A percentile compares a stretch with the other conserved stretches of the same genome.
Conservation (phyloP, 1,140 invertebrate genomes). For the Brachionus paranguensis region DNA sequence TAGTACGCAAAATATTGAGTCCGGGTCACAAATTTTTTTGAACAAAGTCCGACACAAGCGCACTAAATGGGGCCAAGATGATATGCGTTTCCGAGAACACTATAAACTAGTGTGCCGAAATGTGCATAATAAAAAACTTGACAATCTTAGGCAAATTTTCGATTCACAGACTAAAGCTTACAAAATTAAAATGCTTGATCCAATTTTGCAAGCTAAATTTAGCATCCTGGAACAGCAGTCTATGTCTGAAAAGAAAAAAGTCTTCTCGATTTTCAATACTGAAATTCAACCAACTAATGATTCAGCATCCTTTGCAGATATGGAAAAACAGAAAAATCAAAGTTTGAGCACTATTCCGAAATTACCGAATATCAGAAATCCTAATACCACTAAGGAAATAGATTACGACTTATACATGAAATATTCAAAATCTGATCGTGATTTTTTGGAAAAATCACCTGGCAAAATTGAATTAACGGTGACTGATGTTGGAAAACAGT, state of each 20-base stretch:
- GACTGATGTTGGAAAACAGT: slow-evolving; percentile 29
- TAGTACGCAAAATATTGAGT: neutral
- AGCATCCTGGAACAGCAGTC: neutral
- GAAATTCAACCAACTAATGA: neutral
- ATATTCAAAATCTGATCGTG: slow-evolving; percentile 10
- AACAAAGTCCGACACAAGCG: slow-evolving; percentile 15
- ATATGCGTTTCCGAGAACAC: slow-evolving; percentile 20
- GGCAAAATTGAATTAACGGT: slow-evolving; percentile 26
- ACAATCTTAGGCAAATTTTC: slow-evolving; percentile 10
- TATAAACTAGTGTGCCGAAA: slow-evolving; percentile 26
- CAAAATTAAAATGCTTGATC: neutral
- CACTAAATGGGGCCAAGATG: slow-evolving; percentile 27
- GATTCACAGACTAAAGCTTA: neutral
- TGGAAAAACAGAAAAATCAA: neutral
- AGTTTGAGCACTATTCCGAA: neutral
- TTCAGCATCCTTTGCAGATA: neutral
- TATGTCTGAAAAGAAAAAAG: neutral
- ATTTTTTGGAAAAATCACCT: slow-evolving; percentile 32
- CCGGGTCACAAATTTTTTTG: slow-evolving; percentile 30
- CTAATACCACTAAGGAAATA: neutral
- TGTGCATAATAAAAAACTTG: slow-evolving; percentile 28
- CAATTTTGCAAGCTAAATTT: neutral
- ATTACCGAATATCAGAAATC: neutral
- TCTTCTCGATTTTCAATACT: neutral
- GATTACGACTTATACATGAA: neutral